Percentiles rank a stretch among this genome's conserved stretches.
phyloP scores from a whole-genome alignment of 2,113 vertebrate species.

The Balaeniceps rex region DNA sequence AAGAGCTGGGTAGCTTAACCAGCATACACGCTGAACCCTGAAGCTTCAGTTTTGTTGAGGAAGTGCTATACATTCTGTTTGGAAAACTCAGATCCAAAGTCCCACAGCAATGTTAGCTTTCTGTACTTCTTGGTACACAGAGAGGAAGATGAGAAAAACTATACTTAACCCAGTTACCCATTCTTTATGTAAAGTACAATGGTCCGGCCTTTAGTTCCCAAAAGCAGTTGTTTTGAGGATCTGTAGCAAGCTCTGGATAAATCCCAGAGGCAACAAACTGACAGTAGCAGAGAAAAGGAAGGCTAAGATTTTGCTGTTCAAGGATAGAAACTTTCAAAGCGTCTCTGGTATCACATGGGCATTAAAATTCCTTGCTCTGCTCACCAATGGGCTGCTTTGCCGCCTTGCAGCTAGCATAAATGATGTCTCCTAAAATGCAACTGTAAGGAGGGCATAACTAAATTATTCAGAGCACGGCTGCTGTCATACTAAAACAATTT shows the following conservation, averaged over 20 bases:
- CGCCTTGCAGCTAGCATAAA: background rate
- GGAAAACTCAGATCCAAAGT: accelerated
- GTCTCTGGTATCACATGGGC: background rate
- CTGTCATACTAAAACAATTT: background rate
- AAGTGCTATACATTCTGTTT: accelerated
- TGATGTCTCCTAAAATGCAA: background rate
- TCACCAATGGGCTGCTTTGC: background rate
- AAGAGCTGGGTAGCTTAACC: background rate
- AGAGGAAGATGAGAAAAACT: background rate
- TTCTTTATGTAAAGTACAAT: background rate
- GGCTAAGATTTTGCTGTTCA: background rate
- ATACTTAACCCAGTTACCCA: background rate
- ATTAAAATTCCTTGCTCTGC: background rate
- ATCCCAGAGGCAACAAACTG: background rate
- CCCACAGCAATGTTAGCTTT: background rate
- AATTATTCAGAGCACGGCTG: background rate
- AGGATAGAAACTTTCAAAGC: background rate
- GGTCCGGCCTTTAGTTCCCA: background rate
- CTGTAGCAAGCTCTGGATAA: background rate
- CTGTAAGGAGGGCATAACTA: background rate
- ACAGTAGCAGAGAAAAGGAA: background rate
- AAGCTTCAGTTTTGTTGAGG: background rate
- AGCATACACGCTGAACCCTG: background rate
- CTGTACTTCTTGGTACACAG: accelerated
- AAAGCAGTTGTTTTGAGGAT: background rate